Conservation (phyloP, 2,113 vertebrate species). For the Protobothrops flavoviridis region DNA sequence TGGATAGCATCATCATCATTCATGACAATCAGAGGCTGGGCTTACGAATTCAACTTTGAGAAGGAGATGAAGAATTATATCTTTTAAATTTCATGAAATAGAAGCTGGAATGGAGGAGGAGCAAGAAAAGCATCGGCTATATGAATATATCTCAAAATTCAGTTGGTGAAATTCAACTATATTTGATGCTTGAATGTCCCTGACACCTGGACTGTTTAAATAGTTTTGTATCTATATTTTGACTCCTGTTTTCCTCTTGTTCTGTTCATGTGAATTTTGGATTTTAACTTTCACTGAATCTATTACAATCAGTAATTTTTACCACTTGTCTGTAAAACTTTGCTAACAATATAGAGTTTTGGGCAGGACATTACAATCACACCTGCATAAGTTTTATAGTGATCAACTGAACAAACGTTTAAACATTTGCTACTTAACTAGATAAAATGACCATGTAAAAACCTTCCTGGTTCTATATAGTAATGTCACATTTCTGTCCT, state of each 20-base stretch:
- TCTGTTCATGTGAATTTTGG: neutral
- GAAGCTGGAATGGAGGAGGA: neutral
- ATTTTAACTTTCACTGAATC: neutral
- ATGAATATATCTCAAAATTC: neutral
- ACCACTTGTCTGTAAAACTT: neutral
- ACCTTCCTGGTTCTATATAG: neutral
- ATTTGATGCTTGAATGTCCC: neutral
- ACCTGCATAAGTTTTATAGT: neutral
- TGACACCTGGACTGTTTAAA: neutral
- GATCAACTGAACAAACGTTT: neutral
- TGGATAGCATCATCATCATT: neutral
- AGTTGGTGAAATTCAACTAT: neutral
- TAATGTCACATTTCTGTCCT: neutral
- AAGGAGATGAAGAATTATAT: neutral
- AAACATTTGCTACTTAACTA: neutral
- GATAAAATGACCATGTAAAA: neutral
- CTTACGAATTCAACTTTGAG: neutral
- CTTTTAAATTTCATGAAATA: neutral
- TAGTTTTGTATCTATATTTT: neutral
- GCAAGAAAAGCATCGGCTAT: neutral
- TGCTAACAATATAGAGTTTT: neutral
- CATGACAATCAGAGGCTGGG: neutral
- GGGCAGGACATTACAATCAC: neutral
- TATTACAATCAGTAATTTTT: neutral
- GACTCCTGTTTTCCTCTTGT: neutral